Base-by-base conservation (phyloP, 53 echinoderm and acorn worm species). In the Zoroaster sp. region DNA sequence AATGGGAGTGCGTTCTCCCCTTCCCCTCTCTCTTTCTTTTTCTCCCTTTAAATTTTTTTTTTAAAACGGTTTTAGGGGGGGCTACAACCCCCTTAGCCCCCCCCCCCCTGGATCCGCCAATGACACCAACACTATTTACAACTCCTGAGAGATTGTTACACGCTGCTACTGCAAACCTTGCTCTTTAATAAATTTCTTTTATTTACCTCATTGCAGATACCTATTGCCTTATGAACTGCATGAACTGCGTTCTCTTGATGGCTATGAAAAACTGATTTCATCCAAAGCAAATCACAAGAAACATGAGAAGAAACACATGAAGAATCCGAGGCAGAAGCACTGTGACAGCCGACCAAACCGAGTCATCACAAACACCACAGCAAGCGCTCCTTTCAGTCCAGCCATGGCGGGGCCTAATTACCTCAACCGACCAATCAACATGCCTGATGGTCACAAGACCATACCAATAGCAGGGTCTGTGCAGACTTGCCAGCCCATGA, bases 181-280 rank as follows among this genome's bases (percentile, higher is more conserved):
- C n/a, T n/a, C n/a, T n/a, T n/a, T n/a, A n/a, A n/a, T n/a, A n/a
- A n/a, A n/a, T n/a, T n/a, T n/a, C n/a, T n/a, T n/a, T n/a, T n/a
- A n/a, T n/a, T n/a, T n/a, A 38, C 21, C 20, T 74, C 7, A 39
- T 74, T 74, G 20, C 67, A 81, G 81, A 81, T 65, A 41, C 54
- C 54, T 81, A 42, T 66, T 81, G 66, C 81, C 81, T 33, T 81
- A 81, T 81, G 81, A 81, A 81, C 68, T 81, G 66, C 41, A 66
- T 7, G 81, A 81, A 37, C 81, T 81, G 31, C 81, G 67, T 2
- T 81, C 66, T 37, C 42, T 66, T 37, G 66, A 32, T 33, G 40
- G 31, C 1, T 35, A 11, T 40, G 21, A 23, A 12, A 43, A 40
- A 81, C 1, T 66, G 5, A 41, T 10, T 36, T 37, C 81, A 14